A percentile compares a stretch with the other conserved stretches of the same genome.
phyloP scores from a whole-genome alignment of 2,113 vertebrate species.

The Taxidea taxus region DNA sequence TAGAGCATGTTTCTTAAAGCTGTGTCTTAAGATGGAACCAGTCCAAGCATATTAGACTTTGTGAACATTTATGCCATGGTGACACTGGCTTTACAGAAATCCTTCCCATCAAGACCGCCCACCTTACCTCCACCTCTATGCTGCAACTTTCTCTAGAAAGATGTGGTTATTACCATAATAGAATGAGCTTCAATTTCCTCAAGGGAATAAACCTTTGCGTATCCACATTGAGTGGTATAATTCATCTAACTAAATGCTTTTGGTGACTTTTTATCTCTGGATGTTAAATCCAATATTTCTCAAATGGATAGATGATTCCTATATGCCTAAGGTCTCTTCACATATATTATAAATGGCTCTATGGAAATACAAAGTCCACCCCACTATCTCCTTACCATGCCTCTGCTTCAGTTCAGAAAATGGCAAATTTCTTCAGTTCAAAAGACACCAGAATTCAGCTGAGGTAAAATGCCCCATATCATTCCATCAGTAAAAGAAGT shows the following conservation, averaged over 20 bases:
- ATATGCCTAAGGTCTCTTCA: background rate
- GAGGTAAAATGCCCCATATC: background rate
- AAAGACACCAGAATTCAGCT: background rate
- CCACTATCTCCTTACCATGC: background rate
- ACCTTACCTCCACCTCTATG: background rate
- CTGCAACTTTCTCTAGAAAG: background rate
- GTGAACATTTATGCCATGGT: background rate
- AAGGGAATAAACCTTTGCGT: background rate
- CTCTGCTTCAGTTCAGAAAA: slow-evolving; percentile 19
- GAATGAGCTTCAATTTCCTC: background rate
- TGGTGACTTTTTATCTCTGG: slow-evolving; percentile 12
- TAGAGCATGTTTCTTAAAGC: slow-evolving; percentile 38
- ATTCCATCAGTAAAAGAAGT: background rate
- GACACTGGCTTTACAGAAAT: background rate
- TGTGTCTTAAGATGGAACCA: slow-evolving; percentile 21
- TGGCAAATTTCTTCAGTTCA: background rate
- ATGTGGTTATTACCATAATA: background rate
- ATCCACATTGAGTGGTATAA: background rate
- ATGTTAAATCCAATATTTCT: background rate
- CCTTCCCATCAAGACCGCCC: background rate
- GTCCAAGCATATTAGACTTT: slow-evolving; percentile 5
- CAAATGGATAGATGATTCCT: background rate
- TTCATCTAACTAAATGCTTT: slow-evolving; percentile 12
- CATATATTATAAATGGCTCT: slow-evolving; percentile 21
- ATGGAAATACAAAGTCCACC: background rate